Evolutionary conservation across 2,113 vertebrate species (phyloP).

Genomic region (Erinaceus europaeus): DNA sequence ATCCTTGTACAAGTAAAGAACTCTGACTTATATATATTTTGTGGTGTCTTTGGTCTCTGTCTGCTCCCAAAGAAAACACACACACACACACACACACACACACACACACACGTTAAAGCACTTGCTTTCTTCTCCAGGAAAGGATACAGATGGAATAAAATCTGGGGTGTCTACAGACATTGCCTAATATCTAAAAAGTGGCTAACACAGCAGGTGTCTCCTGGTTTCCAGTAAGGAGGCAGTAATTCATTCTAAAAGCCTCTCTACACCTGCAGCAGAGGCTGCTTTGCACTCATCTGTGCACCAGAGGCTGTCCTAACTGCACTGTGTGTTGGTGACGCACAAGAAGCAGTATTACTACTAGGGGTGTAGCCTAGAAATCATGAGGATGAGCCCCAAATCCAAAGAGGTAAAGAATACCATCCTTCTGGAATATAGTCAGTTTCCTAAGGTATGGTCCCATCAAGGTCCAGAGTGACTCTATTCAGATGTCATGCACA

Average conservation of each 20-base stretch:
- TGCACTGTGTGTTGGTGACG: neutral
- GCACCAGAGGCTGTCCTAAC: neutral
- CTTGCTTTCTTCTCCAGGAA: conserved; percentile 54
- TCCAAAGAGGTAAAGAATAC: neutral
- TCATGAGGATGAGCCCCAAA: neutral
- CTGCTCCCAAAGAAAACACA: conserved; percentile 55
- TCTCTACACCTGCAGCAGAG: neutral
- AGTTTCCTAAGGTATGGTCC: neutral
- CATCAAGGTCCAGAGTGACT: neutral
- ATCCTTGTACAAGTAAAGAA: conserved; percentile 21
- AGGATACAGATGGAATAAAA: conserved; percentile 7
- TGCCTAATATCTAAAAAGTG: conserved; percentile 21
- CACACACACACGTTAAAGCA: conserved; percentile 43
- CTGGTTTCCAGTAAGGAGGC: neutral
- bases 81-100: neutral
- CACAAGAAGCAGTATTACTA: neutral
- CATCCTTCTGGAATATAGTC: neutral
- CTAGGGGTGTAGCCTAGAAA: neutral
- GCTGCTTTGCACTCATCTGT: neutral
- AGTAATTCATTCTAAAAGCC: neutral
- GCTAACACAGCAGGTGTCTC: conserved; percentile 6
- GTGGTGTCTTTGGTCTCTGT: conserved; percentile 56
- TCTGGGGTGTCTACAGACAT: conserved; percentile 19
- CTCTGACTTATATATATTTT: conserved; percentile 13
- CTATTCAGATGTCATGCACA: neutral